Evolutionary conservation across 2,113 vertebrate genomes (phyloP).

Genomic region (Xenopus laevis): DNA sequence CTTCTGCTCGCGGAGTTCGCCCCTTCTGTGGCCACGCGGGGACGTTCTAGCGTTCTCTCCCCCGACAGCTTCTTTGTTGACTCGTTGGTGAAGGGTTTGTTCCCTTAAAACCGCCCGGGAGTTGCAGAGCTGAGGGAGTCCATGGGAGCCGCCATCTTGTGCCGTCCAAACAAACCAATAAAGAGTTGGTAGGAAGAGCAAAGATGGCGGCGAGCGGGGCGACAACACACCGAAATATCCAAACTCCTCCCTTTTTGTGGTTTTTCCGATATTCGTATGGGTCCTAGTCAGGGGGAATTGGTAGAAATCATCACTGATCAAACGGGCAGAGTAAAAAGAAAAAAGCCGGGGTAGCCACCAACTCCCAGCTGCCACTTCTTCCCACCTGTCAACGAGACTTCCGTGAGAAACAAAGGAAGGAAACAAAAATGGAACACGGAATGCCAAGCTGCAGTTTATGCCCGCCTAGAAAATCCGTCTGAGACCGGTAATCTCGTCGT

Average conservation of each 20-base stretch:
- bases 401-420: too few relatives aligned
- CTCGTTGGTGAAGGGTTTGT: neutral
- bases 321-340: neutral
- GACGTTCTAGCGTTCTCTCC: neutral
- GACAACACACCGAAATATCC: conserved; percentile 17
- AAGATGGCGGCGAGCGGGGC: conserved; percentile 51
- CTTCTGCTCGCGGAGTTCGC: neutral
- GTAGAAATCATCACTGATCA: too few relatives aligned
- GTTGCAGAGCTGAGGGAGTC: conserved; percentile 48
- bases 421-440: too few relatives aligned
- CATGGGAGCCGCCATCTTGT: conserved; percentile 70
- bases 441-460: too few relatives aligned
- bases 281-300: neutral
- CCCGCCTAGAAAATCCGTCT: neutral
- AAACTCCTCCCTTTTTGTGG: neutral
- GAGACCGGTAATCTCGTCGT: neutral
- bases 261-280: neutral
- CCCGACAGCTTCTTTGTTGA: neutral
- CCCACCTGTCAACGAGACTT: neutral
- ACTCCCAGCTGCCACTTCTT: conserved; percentile 18
- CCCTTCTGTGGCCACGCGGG: neutral
- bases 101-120: conserved; percentile 27
- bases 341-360: neutral
- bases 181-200: conserved; percentile 48
- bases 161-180: conserved; percentile 54